Conservation (phyloP, 2,888 invertebrate species). For the Caenorhabditis imperialis region DNA sequence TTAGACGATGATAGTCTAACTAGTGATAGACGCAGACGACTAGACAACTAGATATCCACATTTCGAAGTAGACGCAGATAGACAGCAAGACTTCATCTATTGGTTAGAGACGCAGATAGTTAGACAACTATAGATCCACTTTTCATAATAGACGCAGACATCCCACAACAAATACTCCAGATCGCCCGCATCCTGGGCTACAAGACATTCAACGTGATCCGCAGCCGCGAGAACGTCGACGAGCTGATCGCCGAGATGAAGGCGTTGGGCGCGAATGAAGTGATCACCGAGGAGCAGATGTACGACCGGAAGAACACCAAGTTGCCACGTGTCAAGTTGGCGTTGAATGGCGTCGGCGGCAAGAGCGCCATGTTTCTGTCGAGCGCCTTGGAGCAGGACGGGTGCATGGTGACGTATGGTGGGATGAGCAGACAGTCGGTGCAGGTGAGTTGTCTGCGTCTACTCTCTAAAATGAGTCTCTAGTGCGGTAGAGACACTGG, state of each 20-base stretch:
- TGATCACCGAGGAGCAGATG: slow-evolving; percentile 88
- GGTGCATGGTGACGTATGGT: slow-evolving; percentile 93
- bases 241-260: slow-evolving; percentile 80
- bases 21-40: too few relatives aligned
- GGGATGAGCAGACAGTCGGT: slow-evolving; percentile 93
- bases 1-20: too few relatives aligned
- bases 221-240: slow-evolving; percentile 84
- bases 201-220: slow-evolving; percentile 89
- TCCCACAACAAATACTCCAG: too few relatives aligned
- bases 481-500: neutral
- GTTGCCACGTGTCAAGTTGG: slow-evolving; percentile 81
- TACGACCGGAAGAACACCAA: slow-evolving; percentile 35
- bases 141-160: too few relatives aligned
- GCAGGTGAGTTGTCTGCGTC: too few relatives aligned
- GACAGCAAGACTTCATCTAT: neutral
- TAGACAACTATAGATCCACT: neutral
- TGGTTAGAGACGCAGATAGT: neutral
- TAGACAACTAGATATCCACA: too few relatives aligned
- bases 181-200: slow-evolving; percentile 79
- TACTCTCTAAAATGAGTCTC: too few relatives aligned
- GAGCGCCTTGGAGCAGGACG: slow-evolving; percentile 83
- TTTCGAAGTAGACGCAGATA: too few relatives aligned
- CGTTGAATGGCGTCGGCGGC: slow-evolving; percentile 94
- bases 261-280: slow-evolving; percentile 87
- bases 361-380: slow-evolving; percentile 88